A percentile compares a stretch with the other conserved stretches of the same genome.
These are phyloP conservation scores for Nestor notabilis DNA, from an alignment of 2,113 vertebrate genomes.

Conservation along the genomic window DNA sequence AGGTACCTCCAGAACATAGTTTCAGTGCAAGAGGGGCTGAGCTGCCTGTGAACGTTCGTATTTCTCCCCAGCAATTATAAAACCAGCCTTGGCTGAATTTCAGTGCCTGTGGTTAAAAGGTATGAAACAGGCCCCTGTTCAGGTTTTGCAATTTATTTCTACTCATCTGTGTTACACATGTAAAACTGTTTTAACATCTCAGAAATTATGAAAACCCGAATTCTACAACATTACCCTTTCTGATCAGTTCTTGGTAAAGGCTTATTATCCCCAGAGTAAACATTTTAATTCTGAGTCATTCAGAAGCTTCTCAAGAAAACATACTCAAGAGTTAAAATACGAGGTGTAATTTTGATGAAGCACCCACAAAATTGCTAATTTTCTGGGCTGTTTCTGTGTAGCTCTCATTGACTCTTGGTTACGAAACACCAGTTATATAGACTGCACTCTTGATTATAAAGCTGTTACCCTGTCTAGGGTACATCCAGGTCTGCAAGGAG, in stretches of 20 bases:
- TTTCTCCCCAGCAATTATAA: neutral
- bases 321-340: neutral
- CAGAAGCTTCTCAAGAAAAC: neutral
- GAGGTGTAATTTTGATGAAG: neutral
- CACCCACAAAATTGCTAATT: neutral
- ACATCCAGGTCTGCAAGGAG: neutral
- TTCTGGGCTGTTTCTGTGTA: neutral
- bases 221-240: neutral
- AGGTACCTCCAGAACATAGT: neutral
- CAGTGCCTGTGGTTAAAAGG: constrained; percentile 7
- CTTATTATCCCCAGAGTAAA: neutral
- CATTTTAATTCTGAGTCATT: neutral
- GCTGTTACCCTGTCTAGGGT: neutral
- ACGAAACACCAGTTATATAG: neutral
- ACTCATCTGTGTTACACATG: neutral
- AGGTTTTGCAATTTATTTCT: neutral
- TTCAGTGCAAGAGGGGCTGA: neutral
- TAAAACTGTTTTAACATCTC: neutral
- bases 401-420: neutral
- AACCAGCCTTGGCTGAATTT: neutral
- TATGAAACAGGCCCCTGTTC: neutral
- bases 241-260: neutral
- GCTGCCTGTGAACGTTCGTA: neutral
- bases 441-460: neutral
- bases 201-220: neutral